Conservation (phyloP, 1,140 invertebrate genomes). For the Drosophila aff. region DNA sequence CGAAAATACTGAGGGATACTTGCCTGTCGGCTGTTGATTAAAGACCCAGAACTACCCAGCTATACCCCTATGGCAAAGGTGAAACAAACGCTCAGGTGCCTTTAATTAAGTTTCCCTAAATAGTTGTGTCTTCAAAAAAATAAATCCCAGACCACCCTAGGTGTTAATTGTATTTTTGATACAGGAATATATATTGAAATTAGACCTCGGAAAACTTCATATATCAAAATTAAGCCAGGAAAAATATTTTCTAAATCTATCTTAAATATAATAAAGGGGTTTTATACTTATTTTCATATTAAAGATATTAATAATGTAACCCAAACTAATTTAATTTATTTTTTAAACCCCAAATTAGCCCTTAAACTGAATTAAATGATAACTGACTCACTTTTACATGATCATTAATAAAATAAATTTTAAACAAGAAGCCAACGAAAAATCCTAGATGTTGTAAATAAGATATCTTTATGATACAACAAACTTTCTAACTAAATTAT, state of each 20-base stretch:
- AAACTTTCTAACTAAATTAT: slow-evolving; percentile 29
- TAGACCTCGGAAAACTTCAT: too few relatives aligned
- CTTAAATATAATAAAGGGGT: neutral
- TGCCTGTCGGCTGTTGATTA: neutral
- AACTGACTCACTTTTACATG: neutral
- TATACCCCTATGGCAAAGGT: slow-evolving; percentile 6
- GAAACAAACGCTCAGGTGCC: neutral
- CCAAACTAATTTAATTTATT: too few relatives aligned
- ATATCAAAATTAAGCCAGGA: neutral
- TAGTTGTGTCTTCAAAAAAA: neutral
- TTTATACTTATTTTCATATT: neutral
- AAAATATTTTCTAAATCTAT: neutral
- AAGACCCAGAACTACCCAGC: slow-evolving; percentile 1
- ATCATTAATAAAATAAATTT: slow-evolving; percentile 8
- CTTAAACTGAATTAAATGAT: neutral
- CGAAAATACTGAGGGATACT: slow-evolving; percentile 7
- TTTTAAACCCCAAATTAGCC: neutral
- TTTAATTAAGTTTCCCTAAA: neutral
- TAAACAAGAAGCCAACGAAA: neutral
- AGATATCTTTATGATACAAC: neutral
- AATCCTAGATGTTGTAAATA: slow-evolving; percentile 6
- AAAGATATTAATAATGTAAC: neutral
- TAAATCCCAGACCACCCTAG: neutral
- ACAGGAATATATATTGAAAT: neutral
- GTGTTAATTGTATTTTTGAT: neutral